These are phyloP conservation scores for Psittacara wagleri DNA, from an alignment of 2,113 vertebrate genomes.

Conservation along the genomic window DNA sequence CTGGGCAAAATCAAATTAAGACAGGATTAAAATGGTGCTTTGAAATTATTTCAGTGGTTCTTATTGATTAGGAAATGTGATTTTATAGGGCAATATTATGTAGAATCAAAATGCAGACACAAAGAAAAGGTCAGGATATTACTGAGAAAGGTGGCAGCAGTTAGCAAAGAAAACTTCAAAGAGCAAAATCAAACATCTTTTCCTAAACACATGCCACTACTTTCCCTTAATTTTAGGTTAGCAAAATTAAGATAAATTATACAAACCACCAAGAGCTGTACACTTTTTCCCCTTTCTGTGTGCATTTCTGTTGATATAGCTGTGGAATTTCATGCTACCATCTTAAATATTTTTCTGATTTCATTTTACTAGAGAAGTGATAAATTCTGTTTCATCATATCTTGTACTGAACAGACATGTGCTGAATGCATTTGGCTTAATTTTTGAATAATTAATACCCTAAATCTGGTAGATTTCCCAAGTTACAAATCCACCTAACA, in stretches of 20 bases:
- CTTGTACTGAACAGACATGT: background rate
- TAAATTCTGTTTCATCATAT: background rate
- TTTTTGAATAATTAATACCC: background rate
- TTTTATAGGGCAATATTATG: conserved; percentile 11
- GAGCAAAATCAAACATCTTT: background rate
- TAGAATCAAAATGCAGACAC: conserved; percentile 13
- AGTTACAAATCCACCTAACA: background rate
- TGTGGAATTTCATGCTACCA: background rate
- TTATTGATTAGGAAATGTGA: conserved; percentile 27
- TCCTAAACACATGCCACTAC: background rate
- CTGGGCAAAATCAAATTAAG: background rate
- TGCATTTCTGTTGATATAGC: background rate
- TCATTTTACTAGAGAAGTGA: background rate
- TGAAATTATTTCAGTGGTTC: conserved; percentile 16
- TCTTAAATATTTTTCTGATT: background rate
- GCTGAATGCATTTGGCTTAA: background rate
- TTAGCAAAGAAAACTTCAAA: background rate
- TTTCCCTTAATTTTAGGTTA: background rate
- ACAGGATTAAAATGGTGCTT: background rate
- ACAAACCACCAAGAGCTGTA: background rate
- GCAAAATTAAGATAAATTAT: background rate
- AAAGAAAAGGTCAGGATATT: background rate
- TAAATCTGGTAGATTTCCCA: background rate
- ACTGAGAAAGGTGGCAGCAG: background rate
- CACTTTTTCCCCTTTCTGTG: background rate